Conservation (phyloP, 2,888 invertebrate species). For the Parnassius glacialis region DNA sequence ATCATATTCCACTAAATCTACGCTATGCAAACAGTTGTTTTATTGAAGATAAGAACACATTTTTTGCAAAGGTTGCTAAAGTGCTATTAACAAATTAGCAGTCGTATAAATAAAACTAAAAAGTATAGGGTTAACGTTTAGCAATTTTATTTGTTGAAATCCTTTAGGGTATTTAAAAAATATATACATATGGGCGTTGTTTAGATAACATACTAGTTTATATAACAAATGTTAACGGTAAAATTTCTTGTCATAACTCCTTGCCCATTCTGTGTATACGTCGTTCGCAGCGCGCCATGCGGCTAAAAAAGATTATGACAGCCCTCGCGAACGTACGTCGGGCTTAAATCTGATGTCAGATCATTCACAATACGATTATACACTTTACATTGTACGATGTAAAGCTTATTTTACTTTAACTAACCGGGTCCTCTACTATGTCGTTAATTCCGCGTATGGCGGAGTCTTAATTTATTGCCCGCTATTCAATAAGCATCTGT, state of each 20-base stretch:
- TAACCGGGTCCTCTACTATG: conserved; percentile 50
- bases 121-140: no score
- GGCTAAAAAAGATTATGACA: conserved; percentile 79
- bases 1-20: no score
- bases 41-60: no score
- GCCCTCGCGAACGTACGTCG: conserved; percentile 62
- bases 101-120: no score
- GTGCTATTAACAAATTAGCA: no score
- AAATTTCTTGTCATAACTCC: conserved; percentile 57
- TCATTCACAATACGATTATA: conserved; percentile 41
- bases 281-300: conserved; percentile 68
- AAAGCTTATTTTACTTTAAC: conserved; percentile 53
- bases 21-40: no score
- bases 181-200: conserved; percentile 4
- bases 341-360: conserved; percentile 61
- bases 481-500: conserved; percentile 72
- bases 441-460: conserved; percentile 75
- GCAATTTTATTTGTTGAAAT: no score
- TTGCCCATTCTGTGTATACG: conserved; percentile 60
- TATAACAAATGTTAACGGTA: conserved; percentile 46
- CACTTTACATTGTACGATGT: conserved; percentile 42
- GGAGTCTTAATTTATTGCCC: conserved; percentile 69
- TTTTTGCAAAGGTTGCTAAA: no score
- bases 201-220: conserved; percentile 34
- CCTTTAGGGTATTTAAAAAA: background rate